phyloP scores from a whole-genome alignment of 2,797 vertebrate species.

The Acanthopagrus latus region DNA sequence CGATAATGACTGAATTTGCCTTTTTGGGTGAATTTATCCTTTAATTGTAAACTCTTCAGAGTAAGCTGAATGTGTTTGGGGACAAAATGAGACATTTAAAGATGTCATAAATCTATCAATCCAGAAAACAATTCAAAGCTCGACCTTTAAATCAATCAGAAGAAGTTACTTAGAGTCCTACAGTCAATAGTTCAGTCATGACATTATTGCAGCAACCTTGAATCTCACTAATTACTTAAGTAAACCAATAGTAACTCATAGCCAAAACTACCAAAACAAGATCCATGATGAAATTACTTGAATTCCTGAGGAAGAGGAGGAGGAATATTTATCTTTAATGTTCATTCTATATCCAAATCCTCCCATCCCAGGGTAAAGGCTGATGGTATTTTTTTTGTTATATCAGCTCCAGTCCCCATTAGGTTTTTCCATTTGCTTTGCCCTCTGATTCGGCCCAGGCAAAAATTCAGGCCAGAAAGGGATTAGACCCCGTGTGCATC shows the following conservation, averaged over 20 bases:
- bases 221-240: neutral
- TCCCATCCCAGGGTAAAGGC: constrained; percentile 19
- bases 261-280: neutral
- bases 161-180: too few species aligned
- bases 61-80: too few species aligned
- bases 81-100: too few species aligned
- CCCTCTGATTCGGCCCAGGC: constrained; percentile 30
- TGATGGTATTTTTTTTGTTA: constrained; percentile 23
- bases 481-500: constrained; percentile 75
- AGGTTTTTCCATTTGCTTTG: constrained; percentile 49
- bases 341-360: constrained; percentile 28
- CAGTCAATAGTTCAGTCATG: too few species aligned
- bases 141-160: too few species aligned
- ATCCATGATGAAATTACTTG: too few species aligned
- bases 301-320: neutral
- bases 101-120: too few species aligned
- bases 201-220: neutral
- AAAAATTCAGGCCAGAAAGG: constrained; percentile 75
- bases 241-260: neutral
- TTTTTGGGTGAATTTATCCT: too few species aligned
- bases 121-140: too few species aligned
- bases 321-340: too few species aligned
- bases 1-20: too few species aligned
- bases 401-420: constrained; percentile 47
- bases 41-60: too few species aligned